Evolutionary conservation across 2,113 vertebrate genomes (phyloP).

Genomic region (Stictonetta naevosa): DNA sequence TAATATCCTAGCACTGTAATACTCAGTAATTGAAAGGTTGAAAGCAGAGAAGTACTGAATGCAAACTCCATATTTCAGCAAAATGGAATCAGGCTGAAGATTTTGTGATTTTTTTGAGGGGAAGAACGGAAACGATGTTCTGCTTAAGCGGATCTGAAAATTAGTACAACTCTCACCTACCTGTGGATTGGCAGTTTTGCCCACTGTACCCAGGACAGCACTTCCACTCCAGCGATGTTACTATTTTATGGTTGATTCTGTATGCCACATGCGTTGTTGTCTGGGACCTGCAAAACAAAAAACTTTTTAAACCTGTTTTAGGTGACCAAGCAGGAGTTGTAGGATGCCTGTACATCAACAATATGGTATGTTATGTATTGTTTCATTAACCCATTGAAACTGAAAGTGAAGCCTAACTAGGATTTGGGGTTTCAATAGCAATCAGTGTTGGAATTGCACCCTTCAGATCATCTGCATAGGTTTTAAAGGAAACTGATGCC

Average conservation of each 20-base stretch:
- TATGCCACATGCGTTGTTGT: slow-evolving; percentile 70
- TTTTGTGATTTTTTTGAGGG: not conserved
- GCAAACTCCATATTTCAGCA: not conserved
- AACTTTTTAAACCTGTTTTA: not conserved
- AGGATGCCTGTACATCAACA: not conserved
- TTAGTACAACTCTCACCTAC: slow-evolving; percentile 17
- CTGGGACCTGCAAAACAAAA: slow-evolving; percentile 68
- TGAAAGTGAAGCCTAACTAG: not conserved
- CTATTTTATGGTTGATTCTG: slow-evolving; percentile 80
- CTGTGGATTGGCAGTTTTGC: slow-evolving; percentile 71
- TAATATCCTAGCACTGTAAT: not conserved
- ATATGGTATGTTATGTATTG: not conserved
- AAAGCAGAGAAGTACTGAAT: not conserved
- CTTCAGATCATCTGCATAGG: not conserved
- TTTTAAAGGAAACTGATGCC: not conserved
- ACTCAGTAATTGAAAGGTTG: not conserved
- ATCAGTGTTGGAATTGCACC: not conserved
- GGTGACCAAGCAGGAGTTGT: not conserved
- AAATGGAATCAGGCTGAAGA: not conserved
- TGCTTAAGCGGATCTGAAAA: not conserved
- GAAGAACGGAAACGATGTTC: not conserved
- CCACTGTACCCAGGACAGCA: slow-evolving; percentile 82
- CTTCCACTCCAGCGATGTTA: slow-evolving; percentile 82
- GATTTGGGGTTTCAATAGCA: not conserved
- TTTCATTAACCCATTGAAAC: not conserved